Conservation (phyloP, 1,140 invertebrate genomes). For the Vanessa atalanta region DNA sequence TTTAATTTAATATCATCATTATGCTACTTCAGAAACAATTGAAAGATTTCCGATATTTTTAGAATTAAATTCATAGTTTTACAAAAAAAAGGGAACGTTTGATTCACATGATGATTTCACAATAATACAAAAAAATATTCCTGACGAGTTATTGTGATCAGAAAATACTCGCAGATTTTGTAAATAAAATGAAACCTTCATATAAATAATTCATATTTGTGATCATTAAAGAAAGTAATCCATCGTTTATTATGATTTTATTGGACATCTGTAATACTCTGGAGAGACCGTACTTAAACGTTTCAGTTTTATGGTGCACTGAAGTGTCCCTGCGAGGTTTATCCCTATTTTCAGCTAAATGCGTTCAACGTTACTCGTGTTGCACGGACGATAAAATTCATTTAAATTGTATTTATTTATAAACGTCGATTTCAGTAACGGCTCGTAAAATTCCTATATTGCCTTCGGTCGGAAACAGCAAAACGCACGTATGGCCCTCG, state of each 20-base stretch:
- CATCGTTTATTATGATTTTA: conserved; percentile 16
- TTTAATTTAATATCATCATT: too few relatives aligned
- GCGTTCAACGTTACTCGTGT: conserved; percentile 43
- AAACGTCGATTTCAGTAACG: conserved; percentile 61
- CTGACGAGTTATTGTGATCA: background rate
- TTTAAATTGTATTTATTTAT: conserved; percentile 74
- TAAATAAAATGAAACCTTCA: background rate
- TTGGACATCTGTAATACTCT: conserved; percentile 15
- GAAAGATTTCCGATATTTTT: too few relatives aligned
- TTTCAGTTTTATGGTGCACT: conserved; percentile 31
- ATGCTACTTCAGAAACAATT: background rate
- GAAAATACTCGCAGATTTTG: background rate
- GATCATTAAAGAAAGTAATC: background rate
- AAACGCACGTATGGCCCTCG: conserved; percentile 57
- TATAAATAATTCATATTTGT: background rate
- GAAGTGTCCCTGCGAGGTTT: conserved; percentile 39
- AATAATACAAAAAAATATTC: background rate
- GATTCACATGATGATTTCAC: background rate
- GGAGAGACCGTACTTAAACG: conserved; percentile 28
- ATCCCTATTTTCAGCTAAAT: conserved; percentile 49
- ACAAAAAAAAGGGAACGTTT: background rate
- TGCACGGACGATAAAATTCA: conserved; percentile 59
- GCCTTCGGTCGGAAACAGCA: conserved; percentile 45
- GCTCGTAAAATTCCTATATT: conserved; percentile 64
- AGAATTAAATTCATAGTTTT: too few relatives aligned